Conservation (phyloP, 1,140 invertebrate species). For the Oncopodura yosiiana region DNA sequence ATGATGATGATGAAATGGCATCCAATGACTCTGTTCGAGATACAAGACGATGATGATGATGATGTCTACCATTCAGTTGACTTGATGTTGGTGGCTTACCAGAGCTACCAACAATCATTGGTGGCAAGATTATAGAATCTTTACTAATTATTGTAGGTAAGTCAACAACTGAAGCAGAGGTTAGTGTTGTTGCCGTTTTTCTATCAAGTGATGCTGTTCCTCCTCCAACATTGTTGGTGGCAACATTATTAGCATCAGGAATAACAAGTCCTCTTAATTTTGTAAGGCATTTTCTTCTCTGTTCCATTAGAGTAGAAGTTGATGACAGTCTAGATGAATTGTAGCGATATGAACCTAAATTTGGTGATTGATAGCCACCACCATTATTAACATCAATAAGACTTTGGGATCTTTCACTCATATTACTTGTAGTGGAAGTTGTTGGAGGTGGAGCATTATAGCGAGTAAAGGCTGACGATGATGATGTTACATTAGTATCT, state of each 20-base stretch:
- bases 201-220: constrained; percentile 8
- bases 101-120: constrained; percentile 34
- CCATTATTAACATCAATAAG: constrained; percentile 36
- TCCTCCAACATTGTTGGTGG: too few species aligned
- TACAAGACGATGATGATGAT: constrained; percentile 9
- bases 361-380: constrained; percentile 29
- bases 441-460: not conserved
- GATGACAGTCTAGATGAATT: constrained; percentile 23
- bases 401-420: constrained; percentile 36
- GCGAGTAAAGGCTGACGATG: not conserved
- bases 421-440: constrained; percentile 13
- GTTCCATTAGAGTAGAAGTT: constrained; percentile 55
- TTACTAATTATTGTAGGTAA: constrained; percentile 70
- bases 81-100: constrained; percentile 38
- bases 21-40: constrained; percentile 29
- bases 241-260: constrained; percentile 59
- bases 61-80: too few species aligned
- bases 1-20: constrained; percentile 6
- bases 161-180: constrained; percentile 46
- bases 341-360: constrained; percentile 16
- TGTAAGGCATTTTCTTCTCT: constrained; percentile 64
- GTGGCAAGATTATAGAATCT: constrained; percentile 42
- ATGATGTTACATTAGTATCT: not conserved
- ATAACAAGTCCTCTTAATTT: constrained; percentile 76
- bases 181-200: constrained; percentile 23